A percentile compares a stretch with the other conserved stretches of the same genome.
phyloP scores from a whole-genome alignment of 2,888 invertebrate species.

The Coenonympha arcania region DNA sequence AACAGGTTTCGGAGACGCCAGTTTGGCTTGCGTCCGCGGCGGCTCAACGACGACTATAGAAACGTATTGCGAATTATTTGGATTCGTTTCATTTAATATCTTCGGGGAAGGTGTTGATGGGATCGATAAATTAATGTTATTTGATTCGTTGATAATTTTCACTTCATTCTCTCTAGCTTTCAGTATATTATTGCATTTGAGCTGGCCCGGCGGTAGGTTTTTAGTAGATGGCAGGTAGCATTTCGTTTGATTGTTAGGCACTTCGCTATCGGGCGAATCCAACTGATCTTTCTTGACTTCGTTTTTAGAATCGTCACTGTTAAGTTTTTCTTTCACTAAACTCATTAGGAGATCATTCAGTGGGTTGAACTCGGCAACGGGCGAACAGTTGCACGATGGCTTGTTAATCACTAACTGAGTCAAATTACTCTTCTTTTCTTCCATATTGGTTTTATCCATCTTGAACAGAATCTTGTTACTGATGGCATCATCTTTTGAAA shows the following conservation, averaged over 20 bases:
- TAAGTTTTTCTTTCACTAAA: conserved; percentile 68
- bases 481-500: conserved; percentile 67
- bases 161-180: conserved; percentile 81
- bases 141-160: conserved; percentile 64
- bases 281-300: conserved; percentile 74
- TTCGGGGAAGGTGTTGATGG: conserved; percentile 69
- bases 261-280: conserved; percentile 69
- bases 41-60: conserved; percentile 70
- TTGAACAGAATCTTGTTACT: conserved; percentile 67
- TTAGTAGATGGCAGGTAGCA: conserved; percentile 77
- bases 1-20: conserved; percentile 62
- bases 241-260: conserved; percentile 81
- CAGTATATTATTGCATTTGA: conserved; percentile 92
- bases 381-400: conserved; percentile 65
- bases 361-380: conserved; percentile 63
- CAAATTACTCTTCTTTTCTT: conserved; percentile 63
- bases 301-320: conserved; percentile 79
- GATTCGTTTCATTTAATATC: conserved; percentile 71
- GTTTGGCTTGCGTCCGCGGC: conserved; percentile 51
- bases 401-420: conserved; percentile 61
- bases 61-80: conserved; percentile 65
- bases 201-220: conserved; percentile 89
- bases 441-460: conserved; percentile 51
- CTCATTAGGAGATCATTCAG: conserved; percentile 69
- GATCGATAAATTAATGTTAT: conserved; percentile 59